Evolutionary conservation across 2,888 invertebrate genomes (phyloP), one percentile per base, ranked within the genome.

Genomic region (Lapara coniferarum): DNA sequence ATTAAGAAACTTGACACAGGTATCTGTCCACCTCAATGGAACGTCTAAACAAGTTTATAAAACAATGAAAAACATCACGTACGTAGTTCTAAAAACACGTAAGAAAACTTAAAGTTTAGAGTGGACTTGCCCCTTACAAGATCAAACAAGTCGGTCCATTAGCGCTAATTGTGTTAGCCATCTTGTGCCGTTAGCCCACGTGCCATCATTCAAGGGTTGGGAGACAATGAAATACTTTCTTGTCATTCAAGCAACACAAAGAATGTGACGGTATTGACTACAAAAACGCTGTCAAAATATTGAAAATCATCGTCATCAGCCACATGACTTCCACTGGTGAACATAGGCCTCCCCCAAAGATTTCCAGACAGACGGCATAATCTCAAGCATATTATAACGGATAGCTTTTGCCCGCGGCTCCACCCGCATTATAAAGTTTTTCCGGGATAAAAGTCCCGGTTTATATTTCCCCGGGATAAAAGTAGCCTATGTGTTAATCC

Each of bases 91-190:
- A 58, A 58, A 51, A 52, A 51, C 37, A 52, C 19, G 55, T 10
- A 55, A 55, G 55, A 55, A 55, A 58, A 16, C 52, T 51, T 68
- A 52, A 68, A 68, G 58, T 52, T 73, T 56, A 71, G 71, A 70
- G 67, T 69, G 63, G 58, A 57, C 59, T 58, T 76, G 77, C 79
- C 59, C 44, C 63, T 53, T 69, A 30, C 10, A 46, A 69, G 37
- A 81, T 85, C 82, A 84, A 82, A 81, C 83, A 80, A 78, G 76
- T 77, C 73, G 80, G 75, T 81, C 86, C 86, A 87, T 88, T 87
- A 87, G 82, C 76, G 75, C 81, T 87, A 88, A 88, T 88, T 87
- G 85, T 84, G 84, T 87, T 86, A 85, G 75, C 73, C 71, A 73
- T 71, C 71, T 72, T 73, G 66, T 46, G 56, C 66, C 37, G 53